A percentile compares a stretch with the other conserved stretches of the same genome.
Conservation (phyloP, 2,113 vertebrate species). For the Ellobius talpinus region DNA sequence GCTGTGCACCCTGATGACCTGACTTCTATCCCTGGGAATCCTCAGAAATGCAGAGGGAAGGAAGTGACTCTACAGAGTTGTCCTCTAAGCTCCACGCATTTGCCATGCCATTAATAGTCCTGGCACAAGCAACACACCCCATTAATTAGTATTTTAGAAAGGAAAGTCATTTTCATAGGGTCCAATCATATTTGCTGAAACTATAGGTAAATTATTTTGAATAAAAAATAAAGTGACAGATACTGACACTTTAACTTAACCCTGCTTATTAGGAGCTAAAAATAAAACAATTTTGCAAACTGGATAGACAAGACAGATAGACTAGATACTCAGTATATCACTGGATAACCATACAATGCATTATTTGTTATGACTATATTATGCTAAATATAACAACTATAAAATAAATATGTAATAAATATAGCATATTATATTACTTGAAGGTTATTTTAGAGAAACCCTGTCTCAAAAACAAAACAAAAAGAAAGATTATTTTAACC, state of each 20-base stretch:
- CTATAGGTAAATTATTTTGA: background rate
- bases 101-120: background rate
- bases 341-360: background rate
- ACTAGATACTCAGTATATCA: background rate
- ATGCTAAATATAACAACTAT: background rate
- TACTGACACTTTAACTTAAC: background rate
- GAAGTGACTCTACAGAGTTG: background rate
- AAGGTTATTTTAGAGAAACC: background rate
- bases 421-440: background rate
- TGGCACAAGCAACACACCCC: background rate
- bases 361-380: background rate
- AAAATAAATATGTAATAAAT: background rate
- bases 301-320: background rate
- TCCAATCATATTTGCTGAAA: background rate
- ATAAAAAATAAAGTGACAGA: background rate
- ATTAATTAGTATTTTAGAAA: background rate
- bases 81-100: background rate
- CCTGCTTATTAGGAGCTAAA: background rate
- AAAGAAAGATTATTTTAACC: background rate
- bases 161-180: background rate
- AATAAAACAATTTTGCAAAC: background rate
- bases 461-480: too few species aligned
- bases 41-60: background rate
- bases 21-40: background rate
- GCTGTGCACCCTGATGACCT: background rate